Base-by-base conservation (phyloP, 2,888 invertebrate species). In the Thumatha senex region DNA sequence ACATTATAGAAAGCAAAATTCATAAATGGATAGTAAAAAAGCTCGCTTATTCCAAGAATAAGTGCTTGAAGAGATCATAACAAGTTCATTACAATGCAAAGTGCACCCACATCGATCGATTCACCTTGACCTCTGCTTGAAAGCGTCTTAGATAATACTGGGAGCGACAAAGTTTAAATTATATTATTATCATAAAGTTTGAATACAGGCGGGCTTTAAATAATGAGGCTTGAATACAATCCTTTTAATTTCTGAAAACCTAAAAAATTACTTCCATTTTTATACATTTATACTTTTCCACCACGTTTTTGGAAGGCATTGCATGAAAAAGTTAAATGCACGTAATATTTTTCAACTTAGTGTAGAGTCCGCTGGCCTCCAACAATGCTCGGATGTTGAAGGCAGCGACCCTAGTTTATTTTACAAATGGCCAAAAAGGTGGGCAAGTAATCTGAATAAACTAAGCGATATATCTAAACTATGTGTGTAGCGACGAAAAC, bases 11-110 rank as follows among this genome's bases (percentile, higher is more conserved):
- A n/a, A n/a, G n/a, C n/a, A n/a, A n/a, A n/a, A n/a, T 33, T 5
- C 18, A 5, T 4, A 24, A 24, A 10, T 14, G 10, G 5, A 36
- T 1, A 36, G 14, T 24, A 24, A 24, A 24, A 24, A 24, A 24
- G n/a, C 39, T 34, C 9, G 0, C 7, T 40, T 10, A 24, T 13
- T 24, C 10, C 12, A 9, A 12, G 5, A 24, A 5, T 15, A 11
- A 10, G 10, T n/a, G 10, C 13, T 35, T 35, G 12, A 0, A 35
- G 24, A 24, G 12, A 29, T 29, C 41, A 34, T 29, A 54, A 47
- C 15, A 48, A 41, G 34, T 36, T 29, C 36, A 29, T 56, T 56
- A 54, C 54, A 58, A 62, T 62, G 63, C 56, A 65, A 66, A 66
- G 48, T 61, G 63, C 66, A 66, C 51, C 60, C 47, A 41, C 44